A percentile compares a stretch with the other conserved stretches of the same genome.
Conservation (phyloP, 2,888 invertebrate species). For the Lasioglossum leucozonium region DNA sequence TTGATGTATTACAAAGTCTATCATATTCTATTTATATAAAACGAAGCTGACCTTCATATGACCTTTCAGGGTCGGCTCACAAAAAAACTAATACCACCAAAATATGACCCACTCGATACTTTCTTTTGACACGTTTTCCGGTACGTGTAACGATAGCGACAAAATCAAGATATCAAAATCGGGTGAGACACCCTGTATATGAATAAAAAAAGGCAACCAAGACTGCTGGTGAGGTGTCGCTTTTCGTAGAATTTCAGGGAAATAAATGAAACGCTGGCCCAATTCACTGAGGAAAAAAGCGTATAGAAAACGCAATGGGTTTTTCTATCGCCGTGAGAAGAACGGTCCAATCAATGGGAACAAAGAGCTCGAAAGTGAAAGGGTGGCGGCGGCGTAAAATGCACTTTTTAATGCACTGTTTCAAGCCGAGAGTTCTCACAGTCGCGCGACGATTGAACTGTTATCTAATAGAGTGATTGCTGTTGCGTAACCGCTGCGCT, state of each 20-base stretch:
- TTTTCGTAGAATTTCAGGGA: not conserved
- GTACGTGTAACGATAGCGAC: too few relatives aligned
- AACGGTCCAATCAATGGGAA: slow-evolving; percentile 61
- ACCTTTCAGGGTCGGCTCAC: too few relatives aligned
- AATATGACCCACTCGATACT: too few relatives aligned
- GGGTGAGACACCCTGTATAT: too few relatives aligned
- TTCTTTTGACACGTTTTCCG: too few relatives aligned
- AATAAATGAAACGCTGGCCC: slow-evolving; percentile 3
- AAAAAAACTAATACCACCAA: too few relatives aligned
- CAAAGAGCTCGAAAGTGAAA: slow-evolving; percentile 66
- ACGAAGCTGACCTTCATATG: too few relatives aligned
- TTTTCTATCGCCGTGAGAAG: slow-evolving; percentile 45
- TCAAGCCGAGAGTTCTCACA: slow-evolving; percentile 43
- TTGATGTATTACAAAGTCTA: too few relatives aligned
- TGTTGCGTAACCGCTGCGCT: slow-evolving; percentile 11
- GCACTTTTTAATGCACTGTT: slow-evolving; percentile 54
- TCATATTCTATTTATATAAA: too few relatives aligned
- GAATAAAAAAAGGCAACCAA: not conserved
- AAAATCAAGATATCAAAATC: too few relatives aligned
- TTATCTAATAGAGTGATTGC: slow-evolving; percentile 36
- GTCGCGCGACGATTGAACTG: slow-evolving; percentile 29
- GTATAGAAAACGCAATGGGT: slow-evolving; percentile 11
- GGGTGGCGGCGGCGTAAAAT: slow-evolving; percentile 53
- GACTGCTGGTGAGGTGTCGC: not conserved
- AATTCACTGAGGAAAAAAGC: not conserved